Evolutionary conservation across 2,113 vertebrate species (phyloP).

Genomic region (Apeltes quadracus): DNA sequence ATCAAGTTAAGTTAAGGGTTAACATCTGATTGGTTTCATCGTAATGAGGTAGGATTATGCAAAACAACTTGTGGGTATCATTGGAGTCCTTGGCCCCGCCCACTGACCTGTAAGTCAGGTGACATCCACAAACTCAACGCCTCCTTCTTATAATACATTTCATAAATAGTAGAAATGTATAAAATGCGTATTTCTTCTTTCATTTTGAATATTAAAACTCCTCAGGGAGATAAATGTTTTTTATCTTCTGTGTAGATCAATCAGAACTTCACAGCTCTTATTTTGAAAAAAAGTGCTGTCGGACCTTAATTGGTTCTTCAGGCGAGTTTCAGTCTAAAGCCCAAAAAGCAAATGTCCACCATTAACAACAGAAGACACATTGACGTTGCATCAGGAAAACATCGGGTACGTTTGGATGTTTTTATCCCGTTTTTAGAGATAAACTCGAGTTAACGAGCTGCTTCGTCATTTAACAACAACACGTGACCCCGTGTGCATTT

Average conservation of each 20-base stretch:
- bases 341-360: constrained; percentile 49
- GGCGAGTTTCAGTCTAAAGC: neutral
- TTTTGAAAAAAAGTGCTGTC: constrained; percentile 2
- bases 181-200: neutral
- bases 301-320: constrained; percentile 24
- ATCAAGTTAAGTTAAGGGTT: neutral
- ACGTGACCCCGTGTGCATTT: too few species aligned
- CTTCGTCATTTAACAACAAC: constrained; percentile 17
- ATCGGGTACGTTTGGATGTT: neutral
- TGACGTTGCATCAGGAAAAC: constrained; percentile 5
- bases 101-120: neutral
- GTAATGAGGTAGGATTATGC: neutral
- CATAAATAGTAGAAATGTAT: neutral
- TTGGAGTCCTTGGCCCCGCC: neutral
- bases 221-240: neutral
- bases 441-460: constrained; percentile 45
- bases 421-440: constrained; percentile 1
- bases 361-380: constrained; percentile 5
- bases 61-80: neutral
- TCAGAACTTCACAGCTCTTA: constrained; percentile 10
- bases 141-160: neutral
- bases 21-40: neutral
- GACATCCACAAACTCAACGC: neutral
- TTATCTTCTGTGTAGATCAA: neutral
- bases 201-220: constrained; percentile 40